These are phyloP conservation scores for Cisticola juncidis DNA, from an alignment of 2,113 vertebrate genomes.

Conservation along the genomic window DNA sequence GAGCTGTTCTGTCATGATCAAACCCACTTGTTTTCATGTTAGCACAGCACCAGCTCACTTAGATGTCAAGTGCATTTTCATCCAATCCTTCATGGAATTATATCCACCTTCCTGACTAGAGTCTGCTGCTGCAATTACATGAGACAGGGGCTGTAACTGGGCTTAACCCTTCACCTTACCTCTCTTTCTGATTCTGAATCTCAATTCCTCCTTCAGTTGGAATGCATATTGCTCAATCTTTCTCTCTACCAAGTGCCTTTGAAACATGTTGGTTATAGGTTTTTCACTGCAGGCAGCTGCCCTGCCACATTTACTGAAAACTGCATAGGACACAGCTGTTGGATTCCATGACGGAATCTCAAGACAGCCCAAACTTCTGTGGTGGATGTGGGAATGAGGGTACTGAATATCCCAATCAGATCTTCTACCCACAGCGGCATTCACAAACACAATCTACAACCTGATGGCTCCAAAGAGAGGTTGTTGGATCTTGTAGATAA, in stretches of 20 bases:
- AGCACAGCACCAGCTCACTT: not conserved
- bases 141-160: not conserved
- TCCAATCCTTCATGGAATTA: not conserved
- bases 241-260: not conserved
- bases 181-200: not conserved
- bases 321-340: not conserved
- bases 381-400: not conserved
- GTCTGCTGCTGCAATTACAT: not conserved
- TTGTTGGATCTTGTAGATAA: not conserved
- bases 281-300: not conserved
- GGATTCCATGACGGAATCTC: not conserved
- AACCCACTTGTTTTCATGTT: not conserved
- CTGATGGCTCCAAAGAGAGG: not conserved
- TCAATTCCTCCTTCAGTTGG: not conserved
- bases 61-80: not conserved
- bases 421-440: not conserved
- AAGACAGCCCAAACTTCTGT: not conserved
- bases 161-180: not conserved
- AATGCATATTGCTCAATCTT: not conserved
- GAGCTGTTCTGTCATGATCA: not conserved
- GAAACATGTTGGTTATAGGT: not conserved
- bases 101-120: not conserved
- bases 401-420: not conserved
- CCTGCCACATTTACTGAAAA: not conserved
- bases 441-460: not conserved